Conservation (phyloP, 2,113 vertebrate species). For the Podiceps cristatus region DNA sequence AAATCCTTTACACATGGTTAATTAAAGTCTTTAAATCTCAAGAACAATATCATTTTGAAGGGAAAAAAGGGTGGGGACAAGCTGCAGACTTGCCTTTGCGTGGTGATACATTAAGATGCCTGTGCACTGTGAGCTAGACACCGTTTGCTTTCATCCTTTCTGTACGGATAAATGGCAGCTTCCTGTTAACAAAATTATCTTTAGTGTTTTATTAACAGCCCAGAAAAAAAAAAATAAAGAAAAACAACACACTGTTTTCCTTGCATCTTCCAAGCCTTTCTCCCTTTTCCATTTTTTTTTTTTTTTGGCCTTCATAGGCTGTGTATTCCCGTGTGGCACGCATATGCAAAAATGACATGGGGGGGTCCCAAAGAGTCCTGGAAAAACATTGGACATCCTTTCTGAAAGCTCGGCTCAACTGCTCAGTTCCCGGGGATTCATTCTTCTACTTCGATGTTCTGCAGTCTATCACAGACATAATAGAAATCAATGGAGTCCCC, state of each 20-base stretch:
- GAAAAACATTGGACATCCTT: constrained; percentile 99
- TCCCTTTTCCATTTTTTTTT: background rate
- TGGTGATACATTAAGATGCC: constrained; percentile 24
- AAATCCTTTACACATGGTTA: constrained; percentile 76
- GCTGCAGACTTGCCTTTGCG: background rate
- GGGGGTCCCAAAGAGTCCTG: constrained; percentile 96
- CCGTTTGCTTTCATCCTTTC: constrained; percentile 15
- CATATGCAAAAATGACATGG: constrained; percentile 97
- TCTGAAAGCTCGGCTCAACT: constrained; percentile 95
- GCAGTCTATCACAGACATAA: constrained; percentile 95
- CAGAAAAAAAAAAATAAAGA: background rate
- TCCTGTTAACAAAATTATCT: constrained; percentile 15
- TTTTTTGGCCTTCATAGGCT: constrained; percentile 74
- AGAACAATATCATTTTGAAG: constrained; percentile 30
- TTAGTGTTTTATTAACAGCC: background rate
- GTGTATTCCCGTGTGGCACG: constrained; percentile 98
- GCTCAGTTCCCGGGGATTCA: constrained; percentile 95
- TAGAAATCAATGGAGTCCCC: constrained; percentile 90
- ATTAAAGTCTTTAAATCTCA: constrained; percentile 74
- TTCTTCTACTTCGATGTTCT: constrained; percentile 99
- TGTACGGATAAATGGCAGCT: constrained; percentile 11
- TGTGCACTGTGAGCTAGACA: background rate
- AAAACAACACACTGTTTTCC: constrained; percentile 58
- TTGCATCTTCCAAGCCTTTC: constrained; percentile 31
- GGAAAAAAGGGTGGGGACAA: background rate